phyloP scores from a whole-genome alignment of 2,113 vertebrate species.

The Agelaius phoeniceus region DNA sequence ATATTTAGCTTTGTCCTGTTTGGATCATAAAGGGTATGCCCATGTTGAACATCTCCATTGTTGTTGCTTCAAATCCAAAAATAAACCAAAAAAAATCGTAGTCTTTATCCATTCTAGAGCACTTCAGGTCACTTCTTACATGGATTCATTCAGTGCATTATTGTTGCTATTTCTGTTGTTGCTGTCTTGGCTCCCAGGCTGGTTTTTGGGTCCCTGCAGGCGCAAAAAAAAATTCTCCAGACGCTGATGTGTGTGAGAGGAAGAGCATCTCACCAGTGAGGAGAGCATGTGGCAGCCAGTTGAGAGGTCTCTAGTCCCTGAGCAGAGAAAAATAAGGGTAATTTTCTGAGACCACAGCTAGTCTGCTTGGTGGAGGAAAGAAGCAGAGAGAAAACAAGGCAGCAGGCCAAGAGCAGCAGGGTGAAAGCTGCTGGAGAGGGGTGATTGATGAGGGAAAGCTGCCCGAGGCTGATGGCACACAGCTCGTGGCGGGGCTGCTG shows the following conservation, averaged over 20 bases:
- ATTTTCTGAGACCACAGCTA: neutral
- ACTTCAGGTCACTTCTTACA: neutral
- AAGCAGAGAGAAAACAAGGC: neutral
- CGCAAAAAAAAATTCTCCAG: neutral
- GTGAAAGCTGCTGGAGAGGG: neutral
- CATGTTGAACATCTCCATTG: neutral
- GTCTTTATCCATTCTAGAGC: neutral
- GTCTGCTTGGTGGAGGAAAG: neutral
- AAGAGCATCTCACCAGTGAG: neutral
- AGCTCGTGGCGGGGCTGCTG: neutral
- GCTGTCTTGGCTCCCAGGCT: neutral
- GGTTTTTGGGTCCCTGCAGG: neutral
- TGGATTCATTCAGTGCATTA: neutral
- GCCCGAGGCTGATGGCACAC: neutral
- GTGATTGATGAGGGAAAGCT: neutral
- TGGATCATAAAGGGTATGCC: neutral
- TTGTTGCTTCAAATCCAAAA: neutral
- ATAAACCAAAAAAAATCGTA: neutral
- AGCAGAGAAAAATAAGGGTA: slow-evolving; percentile 23
- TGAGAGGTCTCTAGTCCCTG: neutral
- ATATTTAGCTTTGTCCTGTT: neutral
- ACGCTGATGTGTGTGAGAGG: neutral
- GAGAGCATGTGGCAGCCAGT: neutral
- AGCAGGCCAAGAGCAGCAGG: neutral
- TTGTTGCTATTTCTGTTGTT: neutral